Conservation (phyloP, 2,113 vertebrate genomes). For the Colius striatus region DNA sequence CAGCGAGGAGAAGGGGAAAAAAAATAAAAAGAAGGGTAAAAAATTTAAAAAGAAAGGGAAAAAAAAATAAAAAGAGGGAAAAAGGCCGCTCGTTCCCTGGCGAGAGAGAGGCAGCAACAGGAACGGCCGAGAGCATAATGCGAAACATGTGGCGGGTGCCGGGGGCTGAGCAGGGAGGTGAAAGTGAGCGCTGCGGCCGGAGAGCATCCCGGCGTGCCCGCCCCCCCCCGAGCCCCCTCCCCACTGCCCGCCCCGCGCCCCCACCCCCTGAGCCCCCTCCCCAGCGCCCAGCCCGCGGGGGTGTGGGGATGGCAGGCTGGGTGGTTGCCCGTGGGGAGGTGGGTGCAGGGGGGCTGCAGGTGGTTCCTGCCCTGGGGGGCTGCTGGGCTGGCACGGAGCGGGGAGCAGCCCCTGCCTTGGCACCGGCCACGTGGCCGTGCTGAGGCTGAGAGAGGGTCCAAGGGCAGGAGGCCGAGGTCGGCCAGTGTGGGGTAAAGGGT, state of each 20-base stretch:
- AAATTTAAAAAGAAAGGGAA: neutral
- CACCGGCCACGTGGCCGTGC: neutral
- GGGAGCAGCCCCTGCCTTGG: neutral
- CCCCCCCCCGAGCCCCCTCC: neutral
- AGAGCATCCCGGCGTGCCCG: neutral
- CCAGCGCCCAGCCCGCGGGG: neutral
- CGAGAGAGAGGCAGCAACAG: neutral
- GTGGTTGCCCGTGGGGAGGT: neutral
- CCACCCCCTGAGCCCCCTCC: neutral
- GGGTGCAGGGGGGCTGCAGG: neutral
- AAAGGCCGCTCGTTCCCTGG: conserved; percentile 63
- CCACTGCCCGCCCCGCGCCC: neutral
- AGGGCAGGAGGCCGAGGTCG: neutral
- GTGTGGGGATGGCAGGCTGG: accelerated
- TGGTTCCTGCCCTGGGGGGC: neutral
- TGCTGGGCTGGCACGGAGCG: neutral
- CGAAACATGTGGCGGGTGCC: conserved; percentile 80
- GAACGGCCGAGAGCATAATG: conserved; percentile 71
- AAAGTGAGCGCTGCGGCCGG: conserved; percentile 54
- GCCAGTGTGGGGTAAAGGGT: neutral
- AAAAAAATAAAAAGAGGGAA: neutral
- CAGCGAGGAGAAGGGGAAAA: neutral
- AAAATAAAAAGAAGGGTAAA: neutral
- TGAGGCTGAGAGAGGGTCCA: neutral
- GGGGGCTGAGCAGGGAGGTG: conserved; percentile 77